phyloP scores from a whole-genome alignment of 2,113 vertebrate species.

The Trichechus manatus region DNA sequence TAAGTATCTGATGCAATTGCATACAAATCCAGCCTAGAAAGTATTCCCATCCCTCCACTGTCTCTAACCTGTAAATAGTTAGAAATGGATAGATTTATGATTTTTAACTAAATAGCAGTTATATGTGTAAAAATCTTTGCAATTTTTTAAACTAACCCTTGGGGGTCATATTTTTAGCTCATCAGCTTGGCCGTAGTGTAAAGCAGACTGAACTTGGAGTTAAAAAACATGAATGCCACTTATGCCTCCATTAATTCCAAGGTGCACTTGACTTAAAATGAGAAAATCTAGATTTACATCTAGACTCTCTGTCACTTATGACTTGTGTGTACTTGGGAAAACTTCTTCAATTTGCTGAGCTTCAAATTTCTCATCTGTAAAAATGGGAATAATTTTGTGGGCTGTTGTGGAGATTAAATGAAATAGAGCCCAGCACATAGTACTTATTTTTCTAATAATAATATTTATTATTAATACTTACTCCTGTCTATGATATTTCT shows the following conservation, averaged over 20 bases:
- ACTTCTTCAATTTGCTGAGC: background rate
- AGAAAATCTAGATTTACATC: background rate
- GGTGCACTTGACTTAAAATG: background rate
- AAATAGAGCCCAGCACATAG: background rate
- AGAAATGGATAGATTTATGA: background rate
- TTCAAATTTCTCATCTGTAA: background rate
- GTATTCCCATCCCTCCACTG: background rate
- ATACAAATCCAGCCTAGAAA: background rate
- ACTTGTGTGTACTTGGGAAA: background rate
- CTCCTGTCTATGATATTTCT: no score
- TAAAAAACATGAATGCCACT: background rate
- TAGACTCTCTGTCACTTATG: background rate
- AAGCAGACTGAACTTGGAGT: background rate
- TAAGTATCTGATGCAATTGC: background rate
- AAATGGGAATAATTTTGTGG: background rate
- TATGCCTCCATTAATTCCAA: background rate
- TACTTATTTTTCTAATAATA: background rate
- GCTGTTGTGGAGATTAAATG: background rate
- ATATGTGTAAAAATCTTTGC: background rate
- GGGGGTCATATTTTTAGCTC: slow-evolving; percentile 17
- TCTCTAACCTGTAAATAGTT: background rate
- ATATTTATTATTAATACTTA: background rate
- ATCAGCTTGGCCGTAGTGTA: background rate
- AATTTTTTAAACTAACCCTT: background rate
- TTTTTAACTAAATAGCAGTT: background rate